phyloP scores from a whole-genome alignment of 2,797 vertebrate species.

The Neomorphus geoffroyi region DNA sequence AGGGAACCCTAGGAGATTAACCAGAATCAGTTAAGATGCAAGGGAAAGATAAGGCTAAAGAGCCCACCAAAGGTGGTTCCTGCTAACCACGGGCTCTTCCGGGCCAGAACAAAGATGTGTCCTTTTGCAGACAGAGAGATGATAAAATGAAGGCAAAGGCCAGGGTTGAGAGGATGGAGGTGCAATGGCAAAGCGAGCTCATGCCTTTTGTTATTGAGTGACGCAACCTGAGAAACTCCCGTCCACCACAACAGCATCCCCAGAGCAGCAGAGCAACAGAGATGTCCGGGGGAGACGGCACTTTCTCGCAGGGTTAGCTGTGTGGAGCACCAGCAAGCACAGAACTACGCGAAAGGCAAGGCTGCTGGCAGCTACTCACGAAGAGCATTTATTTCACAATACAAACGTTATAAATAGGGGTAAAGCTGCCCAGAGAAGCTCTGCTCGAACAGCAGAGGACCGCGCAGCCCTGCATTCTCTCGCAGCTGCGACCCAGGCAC shows the following conservation, averaged over 20 bases:
- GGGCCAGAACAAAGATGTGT: not conserved
- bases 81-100: not conserved
- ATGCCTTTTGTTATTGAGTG: not conserved
- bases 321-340: fast-evolving
- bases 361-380: not conserved
- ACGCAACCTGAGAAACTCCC: not conserved
- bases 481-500: fast-evolving
- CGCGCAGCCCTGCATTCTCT: fast-evolving
- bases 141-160: not conserved
- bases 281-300: not conserved
- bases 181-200: not conserved
- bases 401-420: not conserved
- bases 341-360: not conserved
- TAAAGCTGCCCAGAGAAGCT: not conserved
- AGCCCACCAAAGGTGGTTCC: not conserved
- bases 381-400: not conserved
- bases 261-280: not conserved
- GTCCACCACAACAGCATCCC: fast-evolving
- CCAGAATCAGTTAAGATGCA: slow-evolving; percentile 38
- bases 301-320: not conserved
- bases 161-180: not conserved
- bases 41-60: slow-evolving; percentile 33
- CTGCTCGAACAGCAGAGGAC: not conserved
- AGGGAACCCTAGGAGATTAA: not conserved
- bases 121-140: not conserved